Conservation (phyloP, 2,888 invertebrate genomes). For the Apamea sordens region DNA sequence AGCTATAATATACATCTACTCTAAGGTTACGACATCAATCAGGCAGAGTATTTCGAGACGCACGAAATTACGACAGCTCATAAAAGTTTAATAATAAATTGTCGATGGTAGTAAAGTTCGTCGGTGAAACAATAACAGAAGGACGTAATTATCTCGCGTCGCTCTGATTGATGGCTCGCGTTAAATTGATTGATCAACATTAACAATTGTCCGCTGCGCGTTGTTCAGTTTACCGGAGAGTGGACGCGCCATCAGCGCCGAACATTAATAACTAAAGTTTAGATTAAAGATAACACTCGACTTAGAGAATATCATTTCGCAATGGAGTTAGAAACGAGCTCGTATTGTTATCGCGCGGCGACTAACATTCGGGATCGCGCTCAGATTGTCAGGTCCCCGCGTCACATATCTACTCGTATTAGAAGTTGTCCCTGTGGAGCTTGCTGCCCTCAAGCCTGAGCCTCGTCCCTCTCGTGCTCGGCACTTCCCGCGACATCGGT, state of each 20-base stretch:
- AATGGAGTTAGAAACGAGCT: constrained; percentile 16
- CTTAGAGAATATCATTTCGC: constrained; percentile 31
- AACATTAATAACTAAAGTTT: constrained; percentile 54
- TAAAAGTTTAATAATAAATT: constrained; percentile 69
- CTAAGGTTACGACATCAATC: constrained; percentile 31
- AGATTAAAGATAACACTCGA: constrained; percentile 52
- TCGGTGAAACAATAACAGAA: constrained; percentile 47
- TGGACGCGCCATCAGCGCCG: constrained; percentile 26
- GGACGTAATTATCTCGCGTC: constrained; percentile 43
- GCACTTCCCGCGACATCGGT: constrained; percentile 5
- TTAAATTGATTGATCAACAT: constrained; percentile 69
- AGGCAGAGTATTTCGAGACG: constrained; percentile 31
- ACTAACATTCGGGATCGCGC: neutral
- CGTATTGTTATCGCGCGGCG: constrained; percentile 4
- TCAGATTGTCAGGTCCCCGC: neutral
- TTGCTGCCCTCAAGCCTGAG: constrained; percentile 1
- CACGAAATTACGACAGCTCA: constrained; percentile 43
- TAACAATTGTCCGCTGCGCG: constrained; percentile 38
- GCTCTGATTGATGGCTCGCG: constrained; percentile 65
- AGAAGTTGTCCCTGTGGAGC: neutral
- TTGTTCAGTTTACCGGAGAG: constrained; percentile 27
- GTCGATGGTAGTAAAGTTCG: constrained; percentile 43
- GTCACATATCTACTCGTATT: neutral
- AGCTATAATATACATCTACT: neutral
- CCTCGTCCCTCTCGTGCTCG: neutral